Evolutionary conservation across 2,888 invertebrate species (phyloP).

Genomic region (Hesperia comma): DNA sequence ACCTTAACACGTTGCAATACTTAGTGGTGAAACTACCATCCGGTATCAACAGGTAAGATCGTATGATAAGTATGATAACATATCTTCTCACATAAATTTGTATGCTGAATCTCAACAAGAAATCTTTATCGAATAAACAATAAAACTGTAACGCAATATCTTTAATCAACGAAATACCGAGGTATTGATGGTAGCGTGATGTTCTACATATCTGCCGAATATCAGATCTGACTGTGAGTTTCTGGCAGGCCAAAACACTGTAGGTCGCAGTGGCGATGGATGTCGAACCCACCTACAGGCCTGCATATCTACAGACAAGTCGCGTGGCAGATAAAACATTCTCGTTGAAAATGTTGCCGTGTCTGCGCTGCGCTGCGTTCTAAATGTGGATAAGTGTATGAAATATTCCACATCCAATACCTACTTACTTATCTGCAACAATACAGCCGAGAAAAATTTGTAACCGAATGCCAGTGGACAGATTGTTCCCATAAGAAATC

Average conservation of each 20-base stretch:
- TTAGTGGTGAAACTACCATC: not conserved
- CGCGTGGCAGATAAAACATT: too few species aligned
- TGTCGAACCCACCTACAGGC: too few species aligned
- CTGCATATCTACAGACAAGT: too few species aligned
- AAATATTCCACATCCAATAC: too few species aligned
- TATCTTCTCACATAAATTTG: conserved; percentile 3
- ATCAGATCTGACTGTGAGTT: too few species aligned
- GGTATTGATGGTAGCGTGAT: not conserved
- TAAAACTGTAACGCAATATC: conserved; percentile 1
- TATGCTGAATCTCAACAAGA: not conserved
- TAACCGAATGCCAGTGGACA: not conserved
- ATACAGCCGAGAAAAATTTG: not conserved
- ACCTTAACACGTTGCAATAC: not conserved
- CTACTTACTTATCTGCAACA: too few species aligned
- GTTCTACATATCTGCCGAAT: not conserved
- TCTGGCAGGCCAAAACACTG: too few species aligned
- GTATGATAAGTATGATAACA: not conserved
- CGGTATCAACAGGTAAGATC: not conserved
- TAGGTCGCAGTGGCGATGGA: too few species aligned
- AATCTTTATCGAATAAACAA: conserved; percentile 6
- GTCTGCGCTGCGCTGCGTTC: too few species aligned
- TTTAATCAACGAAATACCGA: not conserved
- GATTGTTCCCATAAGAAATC: conserved; percentile 5
- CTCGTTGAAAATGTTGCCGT: too few species aligned
- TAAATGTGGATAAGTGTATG: too few species aligned